phyloP scores from a whole-genome alignment of 2,113 vertebrate species.

The Antidorcas marsupialis region DNA sequence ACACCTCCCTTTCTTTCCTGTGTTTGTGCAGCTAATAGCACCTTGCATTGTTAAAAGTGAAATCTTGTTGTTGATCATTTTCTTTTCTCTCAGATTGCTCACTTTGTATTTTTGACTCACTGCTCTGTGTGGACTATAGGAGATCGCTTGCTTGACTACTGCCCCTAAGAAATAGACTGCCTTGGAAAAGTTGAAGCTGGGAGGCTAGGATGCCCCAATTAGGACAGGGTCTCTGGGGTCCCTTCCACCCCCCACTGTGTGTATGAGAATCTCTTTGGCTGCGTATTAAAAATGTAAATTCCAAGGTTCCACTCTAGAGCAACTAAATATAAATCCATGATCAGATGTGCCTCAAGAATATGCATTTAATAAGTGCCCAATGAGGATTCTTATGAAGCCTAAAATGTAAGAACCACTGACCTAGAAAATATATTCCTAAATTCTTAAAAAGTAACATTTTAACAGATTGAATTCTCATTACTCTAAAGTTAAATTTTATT shows the following conservation, averaged over 20 bases:
- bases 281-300: slow-evolving; percentile 20
- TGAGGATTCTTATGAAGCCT: not conserved
- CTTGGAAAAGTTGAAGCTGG: not conserved
- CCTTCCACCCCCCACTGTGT: not conserved
- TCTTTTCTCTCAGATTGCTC: slow-evolving; percentile 26
- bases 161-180: not conserved
- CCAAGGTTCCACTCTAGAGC: not conserved
- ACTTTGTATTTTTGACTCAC: not conserved
- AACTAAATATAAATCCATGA: not conserved
- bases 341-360: not conserved
- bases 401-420: not conserved
- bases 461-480: not conserved
- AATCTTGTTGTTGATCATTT: slow-evolving; percentile 24
- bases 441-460: not conserved
- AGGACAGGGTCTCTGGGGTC: not conserved
- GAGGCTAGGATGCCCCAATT: not conserved
- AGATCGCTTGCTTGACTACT: not conserved
- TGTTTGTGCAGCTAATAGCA: slow-evolving; percentile 41
- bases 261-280: not conserved
- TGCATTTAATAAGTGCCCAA: not conserved
- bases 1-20: slow-evolving; percentile 59
- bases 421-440: not conserved
- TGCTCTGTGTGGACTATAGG: not conserved
- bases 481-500: slow-evolving; percentile 34
- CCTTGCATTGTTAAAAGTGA: slow-evolving; percentile 49